A percentile compares a stretch with the other conserved stretches of the same genome.
These are phyloP conservation scores for Anthopleura xanthogrammica DNA, from an alignment of 92 coral and sea anemone genomes.

Conservation along the genomic window DNA sequence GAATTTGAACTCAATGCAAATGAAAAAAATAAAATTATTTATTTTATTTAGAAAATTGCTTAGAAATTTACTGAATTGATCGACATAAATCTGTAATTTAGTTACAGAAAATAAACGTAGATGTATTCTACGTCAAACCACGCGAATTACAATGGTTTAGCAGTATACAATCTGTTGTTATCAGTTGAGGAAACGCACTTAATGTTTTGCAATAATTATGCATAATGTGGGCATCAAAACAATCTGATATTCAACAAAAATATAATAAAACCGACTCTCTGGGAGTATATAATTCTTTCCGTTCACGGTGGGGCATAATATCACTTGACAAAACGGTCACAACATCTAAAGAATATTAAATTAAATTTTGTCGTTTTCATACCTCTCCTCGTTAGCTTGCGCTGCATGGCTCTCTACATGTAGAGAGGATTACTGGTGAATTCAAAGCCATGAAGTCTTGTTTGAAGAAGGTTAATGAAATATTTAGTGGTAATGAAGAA, in stretches of 20 bases:
- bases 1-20: too few species aligned
- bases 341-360: neutral
- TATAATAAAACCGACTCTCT: neutral
- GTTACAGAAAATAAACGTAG: too few species aligned
- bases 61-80: too few species aligned
- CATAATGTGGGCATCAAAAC: conserved; percentile 7
- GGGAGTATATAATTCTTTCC: neutral
- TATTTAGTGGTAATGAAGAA: neutral
- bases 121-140: too few species aligned
- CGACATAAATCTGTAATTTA: too few species aligned
- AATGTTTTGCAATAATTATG: neutral
- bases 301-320: neutral
- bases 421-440: neutral
- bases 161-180: neutral
- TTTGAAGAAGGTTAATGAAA: neutral
- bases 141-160: too few species aligned
- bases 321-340: neutral
- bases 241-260: neutral
- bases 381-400: too few species aligned
- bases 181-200: neutral
- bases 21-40: too few species aligned
- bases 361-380: too few species aligned
- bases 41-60: too few species aligned
- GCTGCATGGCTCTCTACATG: too few species aligned
- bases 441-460: neutral